Percentiles rank a stretch among this genome's conserved stretches.
phyloP scores from a whole-genome alignment of 1,140 invertebrate species.

The Hesperophylax magnus region DNA sequence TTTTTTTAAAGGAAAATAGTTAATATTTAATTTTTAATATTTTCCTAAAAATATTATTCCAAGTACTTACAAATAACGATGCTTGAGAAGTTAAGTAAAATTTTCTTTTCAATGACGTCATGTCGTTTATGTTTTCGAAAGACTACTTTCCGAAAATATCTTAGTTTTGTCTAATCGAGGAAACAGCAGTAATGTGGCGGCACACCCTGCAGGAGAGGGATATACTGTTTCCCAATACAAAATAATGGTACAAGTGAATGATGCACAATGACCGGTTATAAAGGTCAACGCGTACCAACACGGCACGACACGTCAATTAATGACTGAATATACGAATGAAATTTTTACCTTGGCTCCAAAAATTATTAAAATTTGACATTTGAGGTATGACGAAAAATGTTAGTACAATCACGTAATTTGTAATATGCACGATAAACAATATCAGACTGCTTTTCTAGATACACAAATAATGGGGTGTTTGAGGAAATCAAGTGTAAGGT shows the following conservation, averaged over 20 bases:
- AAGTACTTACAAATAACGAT: too few relatives aligned
- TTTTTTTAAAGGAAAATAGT: not conserved
- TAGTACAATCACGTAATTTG: too few relatives aligned
- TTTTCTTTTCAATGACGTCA: too few relatives aligned
- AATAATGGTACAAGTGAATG: not conserved
- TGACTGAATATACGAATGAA: not conserved
- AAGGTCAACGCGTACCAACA: not conserved
- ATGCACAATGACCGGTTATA: slow-evolving; percentile 5
- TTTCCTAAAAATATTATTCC: not conserved
- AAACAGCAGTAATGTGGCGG: too few relatives aligned
- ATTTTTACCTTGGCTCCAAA: slow-evolving; percentile 5
- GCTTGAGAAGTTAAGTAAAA: not conserved
- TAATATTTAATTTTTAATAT: not conserved
- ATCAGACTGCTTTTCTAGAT: too few relatives aligned
- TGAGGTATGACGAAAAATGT: not conserved
- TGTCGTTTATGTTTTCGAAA: too few relatives aligned
- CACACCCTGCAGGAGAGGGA: too few relatives aligned
- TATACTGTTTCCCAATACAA: not conserved
- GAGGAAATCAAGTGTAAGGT: too few relatives aligned
- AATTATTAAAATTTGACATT: slow-evolving; percentile 3
- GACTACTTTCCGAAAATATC: too few relatives aligned
- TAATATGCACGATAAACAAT: too few relatives aligned
- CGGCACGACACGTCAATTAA: not conserved
- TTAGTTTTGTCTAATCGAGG: too few relatives aligned
- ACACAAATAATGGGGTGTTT: too few relatives aligned